Base-by-base conservation (phyloP, 1,140 invertebrate genomes). In the Anagrus nilaparvatae region DNA sequence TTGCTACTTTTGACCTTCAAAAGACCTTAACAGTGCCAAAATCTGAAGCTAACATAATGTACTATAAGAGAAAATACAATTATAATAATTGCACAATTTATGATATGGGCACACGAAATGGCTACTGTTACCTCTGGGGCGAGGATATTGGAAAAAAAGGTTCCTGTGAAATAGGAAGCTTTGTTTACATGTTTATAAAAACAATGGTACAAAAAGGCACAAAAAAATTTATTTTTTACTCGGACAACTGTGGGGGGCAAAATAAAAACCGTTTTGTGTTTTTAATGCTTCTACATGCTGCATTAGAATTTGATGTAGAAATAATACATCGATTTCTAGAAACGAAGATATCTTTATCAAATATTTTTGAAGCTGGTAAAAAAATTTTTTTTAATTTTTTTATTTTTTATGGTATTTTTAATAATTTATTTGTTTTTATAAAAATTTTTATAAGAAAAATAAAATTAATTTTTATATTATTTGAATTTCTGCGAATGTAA, bases 1-100 rank as follows among this genome's bases (percentile, higher is more conserved):
- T n/a, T 19, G 21, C 21, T 13, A 24, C 28, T 38, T 63, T 52
- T 52, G 60, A 65, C 51, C 38, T 65, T 4, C 48, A 67, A 37
- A 58, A 59, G 39, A 57, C 63, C 13, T 28, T 64, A 24, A 44
- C 40, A 27, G 54, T 33, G 28, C 58, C 61, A 5, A 53, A 45
- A 30, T 53, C 53, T 7, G 45, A 61, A 18, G 49, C 52, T 28
- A 54, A 51, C 37, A 40, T 43, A 19, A 14, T 49, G 2, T 49
- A 49, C 45, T 69, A 68, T 45, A 59, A 58, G 41, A 51, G 49
- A 9, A 70, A 69, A 43, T 40, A 71, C 24, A 50, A 55, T 33
- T 49, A 59, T 13, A 64, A 61, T 35, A 70, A 70, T 52, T 63
- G 65, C 13, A 71, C 66, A 5, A 44, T 61, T 30, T 63, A 47